Base-by-base conservation (phyloP, 2,888 invertebrate species). In the Encarsia formosa region DNA sequence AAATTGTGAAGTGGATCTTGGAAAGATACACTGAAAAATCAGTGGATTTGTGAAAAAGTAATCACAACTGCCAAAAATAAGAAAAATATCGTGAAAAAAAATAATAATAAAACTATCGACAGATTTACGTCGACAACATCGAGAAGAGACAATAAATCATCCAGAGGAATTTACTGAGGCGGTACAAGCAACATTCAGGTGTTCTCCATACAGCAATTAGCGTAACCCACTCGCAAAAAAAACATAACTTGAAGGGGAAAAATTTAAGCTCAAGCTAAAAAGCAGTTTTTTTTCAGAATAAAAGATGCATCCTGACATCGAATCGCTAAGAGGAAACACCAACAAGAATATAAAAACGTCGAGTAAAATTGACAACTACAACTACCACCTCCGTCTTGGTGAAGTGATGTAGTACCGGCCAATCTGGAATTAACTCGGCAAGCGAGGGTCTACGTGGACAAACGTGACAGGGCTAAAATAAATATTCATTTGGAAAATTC, bases 401-500 rank as follows among this genome's bases (percentile, higher is more conserved):
- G 82, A 85, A 84, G 80, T 84, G 86, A 78, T 88, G 87, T 75
- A 91, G 86, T 75, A 85, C 86, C 73, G 94, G 94, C 93, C 94
- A 95, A 81, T 94, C 94, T 74, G 93, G 94, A 77, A 95, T 94
- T 81, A 93, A 82, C 81, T 95, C 94, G 71, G 91, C 91, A 78
- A 93, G 82, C 73, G 91, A 92, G 75, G 85, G 87, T 81, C 91
- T 84, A 83, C 91, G 85, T 67, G 81, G 78, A 76, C 79, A 74
- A 75, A 63, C 69, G 65, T 35, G 42, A 46, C 38, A 41, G 29
- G 15, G 41, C 49, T 56, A 56, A 43, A 56, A 52, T 48, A 23
- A 52, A 52, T 49, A 52, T 31, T 23, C 16, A 19, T 35, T 42
- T 56, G 41, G 39, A 54, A 35, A 49, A 38, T 34, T 24, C 23